Conservation (phyloP, 1,140 invertebrate species). For the Cylas formicarius region DNA sequence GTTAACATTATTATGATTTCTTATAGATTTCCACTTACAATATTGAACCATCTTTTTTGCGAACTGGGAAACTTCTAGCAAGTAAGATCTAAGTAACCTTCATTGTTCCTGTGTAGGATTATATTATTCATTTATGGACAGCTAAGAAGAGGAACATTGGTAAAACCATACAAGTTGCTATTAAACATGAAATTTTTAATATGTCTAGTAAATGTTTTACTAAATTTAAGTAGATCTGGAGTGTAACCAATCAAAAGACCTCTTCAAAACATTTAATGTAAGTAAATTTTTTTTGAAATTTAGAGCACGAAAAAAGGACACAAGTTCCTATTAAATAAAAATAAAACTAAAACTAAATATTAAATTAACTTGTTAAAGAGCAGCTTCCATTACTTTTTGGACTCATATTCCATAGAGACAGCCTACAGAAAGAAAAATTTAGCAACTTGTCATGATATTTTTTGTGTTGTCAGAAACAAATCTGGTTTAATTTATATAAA, state of each 20-base stretch:
- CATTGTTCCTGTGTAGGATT: conserved; percentile 28
- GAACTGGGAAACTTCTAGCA: conserved; percentile 2
- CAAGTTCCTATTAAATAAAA: conserved; percentile 13
- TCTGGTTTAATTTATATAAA: too few species aligned
- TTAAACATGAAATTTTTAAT: conserved; percentile 63
- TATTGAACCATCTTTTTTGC: not conserved
- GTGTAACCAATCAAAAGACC: conserved; percentile 66
- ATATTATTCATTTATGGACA: conserved; percentile 69
- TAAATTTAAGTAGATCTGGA: conserved; percentile 72
- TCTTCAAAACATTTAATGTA: too few species aligned
- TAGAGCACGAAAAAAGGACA: too few species aligned
- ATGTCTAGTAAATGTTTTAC: too few species aligned
- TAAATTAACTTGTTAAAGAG: too few species aligned
- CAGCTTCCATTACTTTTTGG: too few species aligned
- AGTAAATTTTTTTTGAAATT: too few species aligned
- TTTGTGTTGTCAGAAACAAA: too few species aligned
- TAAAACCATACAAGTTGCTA: conserved; percentile 68
- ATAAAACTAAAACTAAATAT: not conserved
- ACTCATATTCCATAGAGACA: too few species aligned
- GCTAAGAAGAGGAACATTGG: conserved; percentile 60
- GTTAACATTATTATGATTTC: conserved; percentile 15
- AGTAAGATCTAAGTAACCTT: conserved; percentile 11
- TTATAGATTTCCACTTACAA: conserved; percentile 2
- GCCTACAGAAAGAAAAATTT: too few species aligned
- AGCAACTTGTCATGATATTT: too few species aligned